Conservation (phyloP, 1,140 invertebrate species). For the Caenorhabditis tropicalis region DNA sequence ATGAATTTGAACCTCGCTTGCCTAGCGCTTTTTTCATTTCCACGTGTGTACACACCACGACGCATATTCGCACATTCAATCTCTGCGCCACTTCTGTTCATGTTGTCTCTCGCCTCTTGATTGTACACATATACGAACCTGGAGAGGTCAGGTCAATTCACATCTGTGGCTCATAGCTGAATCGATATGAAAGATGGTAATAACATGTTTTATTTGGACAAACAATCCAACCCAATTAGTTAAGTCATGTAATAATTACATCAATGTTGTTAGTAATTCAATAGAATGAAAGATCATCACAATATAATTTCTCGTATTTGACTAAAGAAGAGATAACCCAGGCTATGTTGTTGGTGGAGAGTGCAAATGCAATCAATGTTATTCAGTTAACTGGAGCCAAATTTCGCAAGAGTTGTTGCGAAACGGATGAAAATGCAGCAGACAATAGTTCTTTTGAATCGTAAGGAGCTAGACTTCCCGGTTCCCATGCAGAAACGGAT, state of each 20-base stretch:
- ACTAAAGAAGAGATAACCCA: neutral
- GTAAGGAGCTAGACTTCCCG: constrained; percentile 13
- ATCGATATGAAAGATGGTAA: neutral
- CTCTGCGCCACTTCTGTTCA: neutral
- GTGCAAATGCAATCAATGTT: neutral
- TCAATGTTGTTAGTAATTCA: neutral
- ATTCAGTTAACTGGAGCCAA: constrained; percentile 38
- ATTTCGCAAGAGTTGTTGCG: constrained; percentile 28
- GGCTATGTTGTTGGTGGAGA: neutral
- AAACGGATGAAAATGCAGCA: constrained; percentile 7
- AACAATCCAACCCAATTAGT: neutral
- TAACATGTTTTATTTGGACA: neutral
- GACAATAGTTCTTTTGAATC: constrained; percentile 18
- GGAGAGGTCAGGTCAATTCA: constrained; percentile 19
- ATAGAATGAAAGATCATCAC: neutral
- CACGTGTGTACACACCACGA: neutral
- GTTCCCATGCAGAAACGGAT: neutral
- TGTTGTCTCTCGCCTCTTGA: neutral
- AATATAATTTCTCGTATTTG: neutral
- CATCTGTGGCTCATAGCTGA: neutral
- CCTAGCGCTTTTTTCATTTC: constrained; percentile 3
- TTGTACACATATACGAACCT: neutral
- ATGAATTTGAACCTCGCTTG: constrained; percentile 37
- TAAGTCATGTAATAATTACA: neutral
- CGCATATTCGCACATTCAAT: neutral